These are phyloP conservation scores for Orthonychiurus folsomi DNA, from an alignment of 2,888 invertebrate species.

Conservation along the genomic window DNA sequence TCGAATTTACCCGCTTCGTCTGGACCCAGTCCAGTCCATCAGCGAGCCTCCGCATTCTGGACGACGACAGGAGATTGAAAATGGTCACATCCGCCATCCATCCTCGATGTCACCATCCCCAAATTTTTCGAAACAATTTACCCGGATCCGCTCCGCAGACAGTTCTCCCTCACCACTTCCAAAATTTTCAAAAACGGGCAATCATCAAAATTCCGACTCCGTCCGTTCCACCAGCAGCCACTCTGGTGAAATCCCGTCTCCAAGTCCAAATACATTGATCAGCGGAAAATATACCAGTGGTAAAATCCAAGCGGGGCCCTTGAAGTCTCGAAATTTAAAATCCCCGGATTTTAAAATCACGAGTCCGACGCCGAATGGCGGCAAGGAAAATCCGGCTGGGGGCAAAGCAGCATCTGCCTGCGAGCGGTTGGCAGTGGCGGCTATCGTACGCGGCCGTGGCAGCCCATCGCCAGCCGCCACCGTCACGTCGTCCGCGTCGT, in stretches of 20 bases:
- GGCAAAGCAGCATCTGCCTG: slow-evolving; percentile 29
- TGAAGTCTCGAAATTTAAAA: slow-evolving; percentile 14
- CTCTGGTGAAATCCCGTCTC: slow-evolving; percentile 24
- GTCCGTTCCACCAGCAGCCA: slow-evolving; percentile 38
- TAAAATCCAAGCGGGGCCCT: slow-evolving; percentile 4
- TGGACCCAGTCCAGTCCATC: slow-evolving; percentile 36
- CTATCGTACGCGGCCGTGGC: slow-evolving; percentile 16
- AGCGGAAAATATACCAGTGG: not conserved
- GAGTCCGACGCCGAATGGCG: not conserved
- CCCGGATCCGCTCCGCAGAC: slow-evolving; percentile 37
- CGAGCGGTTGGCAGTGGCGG: slow-evolving; percentile 33
- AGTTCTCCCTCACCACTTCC: slow-evolving; percentile 35
- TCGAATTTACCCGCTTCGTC: slow-evolving; percentile 26
- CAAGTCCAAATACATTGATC: slow-evolving; percentile 24
- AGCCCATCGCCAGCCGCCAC: slow-evolving; percentile 10
- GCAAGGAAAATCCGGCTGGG: slow-evolving; percentile 15
- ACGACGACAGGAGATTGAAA: slow-evolving; percentile 22
- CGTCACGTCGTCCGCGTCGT: not conserved
- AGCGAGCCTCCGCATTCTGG: slow-evolving; percentile 41
- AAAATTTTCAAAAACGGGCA: slow-evolving; percentile 12
- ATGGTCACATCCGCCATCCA: not conserved
- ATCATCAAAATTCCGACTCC: slow-evolving; percentile 27
- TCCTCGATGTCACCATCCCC: not conserved
- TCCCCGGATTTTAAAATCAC: slow-evolving; percentile 10
- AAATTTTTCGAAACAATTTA: slow-evolving; percentile 16